Evolutionary conservation across 2,113 vertebrate species (phyloP).

Genomic region (Anarrhichthys ocellatus): DNA sequence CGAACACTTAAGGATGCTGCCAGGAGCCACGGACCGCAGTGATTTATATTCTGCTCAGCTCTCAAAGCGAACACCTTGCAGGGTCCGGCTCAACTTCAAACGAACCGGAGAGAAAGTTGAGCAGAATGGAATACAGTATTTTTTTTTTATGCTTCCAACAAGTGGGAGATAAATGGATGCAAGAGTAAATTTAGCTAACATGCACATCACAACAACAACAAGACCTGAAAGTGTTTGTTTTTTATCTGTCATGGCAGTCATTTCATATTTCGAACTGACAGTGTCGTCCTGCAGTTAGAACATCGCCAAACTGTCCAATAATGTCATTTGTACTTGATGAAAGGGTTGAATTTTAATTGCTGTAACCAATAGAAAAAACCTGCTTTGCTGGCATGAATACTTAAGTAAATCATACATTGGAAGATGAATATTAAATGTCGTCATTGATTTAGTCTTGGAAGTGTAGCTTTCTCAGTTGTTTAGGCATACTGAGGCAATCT

Average conservation of each 20-base stretch:
- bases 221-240: background rate
- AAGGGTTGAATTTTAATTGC: slow-evolving; percentile 48
- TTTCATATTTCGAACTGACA: slow-evolving; percentile 27
- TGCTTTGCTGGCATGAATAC: slow-evolving; percentile 42
- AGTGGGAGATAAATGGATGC: slow-evolving; percentile 40
- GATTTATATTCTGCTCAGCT: slow-evolving; percentile 77
- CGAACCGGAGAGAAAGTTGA: slow-evolving; percentile 52
- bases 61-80: slow-evolving; percentile 57
- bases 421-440: slow-evolving; percentile 69
- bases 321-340: slow-evolving; percentile 33
- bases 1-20: slow-evolving; percentile 70
- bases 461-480: slow-evolving; percentile 24
- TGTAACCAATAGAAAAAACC: slow-evolving; percentile 25
- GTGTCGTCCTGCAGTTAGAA: slow-evolving; percentile 26
- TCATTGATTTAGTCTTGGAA: slow-evolving; percentile 50
- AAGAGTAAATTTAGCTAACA: slow-evolving; percentile 15
- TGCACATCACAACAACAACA: slow-evolving; percentile 22
- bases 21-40: slow-evolving; percentile 46
- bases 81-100: slow-evolving; percentile 70
- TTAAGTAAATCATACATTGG: slow-evolving; percentile 38
- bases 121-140: slow-evolving; percentile 39
- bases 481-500: slow-evolving; percentile 8
- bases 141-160: slow-evolving; percentile 46
- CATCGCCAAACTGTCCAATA: slow-evolving; percentile 42
- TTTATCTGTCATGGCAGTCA: slow-evolving; percentile 13